Percentiles rank a stretch among this genome's conserved stretches.
Conservation (phyloP, 2,888 invertebrate genomes). For the Eristalinus sepulchralis region DNA sequence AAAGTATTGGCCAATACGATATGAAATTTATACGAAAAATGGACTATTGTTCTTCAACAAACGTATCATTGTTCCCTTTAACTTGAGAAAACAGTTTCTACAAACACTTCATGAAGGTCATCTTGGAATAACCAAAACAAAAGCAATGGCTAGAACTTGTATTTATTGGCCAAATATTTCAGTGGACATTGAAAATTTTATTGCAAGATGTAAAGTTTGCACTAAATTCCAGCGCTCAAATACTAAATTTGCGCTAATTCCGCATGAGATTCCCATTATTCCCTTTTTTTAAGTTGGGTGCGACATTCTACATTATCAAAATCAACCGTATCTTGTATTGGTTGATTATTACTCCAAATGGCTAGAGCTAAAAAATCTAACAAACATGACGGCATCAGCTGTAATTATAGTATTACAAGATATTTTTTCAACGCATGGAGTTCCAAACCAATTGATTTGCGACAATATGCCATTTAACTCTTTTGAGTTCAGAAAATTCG, state of each 20-base stretch:
- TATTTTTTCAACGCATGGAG: not conserved
- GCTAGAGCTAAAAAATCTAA: constrained; percentile 3
- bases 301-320: not conserved
- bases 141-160: not conserved
- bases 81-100: constrained; percentile 14
- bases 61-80: constrained; percentile 34
- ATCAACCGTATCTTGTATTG: not conserved
- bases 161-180: constrained; percentile 42
- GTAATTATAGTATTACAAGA: not conserved
- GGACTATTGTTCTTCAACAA: constrained; percentile 24
- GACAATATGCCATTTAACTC: constrained; percentile 10
- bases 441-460: not conserved
- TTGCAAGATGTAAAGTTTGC: not conserved
- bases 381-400: constrained; percentile 13
- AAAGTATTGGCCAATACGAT: constrained; percentile 17
- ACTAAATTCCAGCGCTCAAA: not conserved
- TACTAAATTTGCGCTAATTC: not conserved
- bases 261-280: not conserved
- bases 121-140: constrained; percentile 28
- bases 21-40: constrained; percentile 25
- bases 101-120: constrained; percentile 21
- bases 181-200: constrained; percentile 17
- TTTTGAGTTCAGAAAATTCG: not conserved
- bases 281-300: constrained; percentile 1
- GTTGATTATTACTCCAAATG: constrained; percentile 35